These are phyloP conservation scores for Amblyjoppa fuscipennis DNA, from an alignment of 2,888 invertebrate species.

Conservation along the genomic window DNA sequence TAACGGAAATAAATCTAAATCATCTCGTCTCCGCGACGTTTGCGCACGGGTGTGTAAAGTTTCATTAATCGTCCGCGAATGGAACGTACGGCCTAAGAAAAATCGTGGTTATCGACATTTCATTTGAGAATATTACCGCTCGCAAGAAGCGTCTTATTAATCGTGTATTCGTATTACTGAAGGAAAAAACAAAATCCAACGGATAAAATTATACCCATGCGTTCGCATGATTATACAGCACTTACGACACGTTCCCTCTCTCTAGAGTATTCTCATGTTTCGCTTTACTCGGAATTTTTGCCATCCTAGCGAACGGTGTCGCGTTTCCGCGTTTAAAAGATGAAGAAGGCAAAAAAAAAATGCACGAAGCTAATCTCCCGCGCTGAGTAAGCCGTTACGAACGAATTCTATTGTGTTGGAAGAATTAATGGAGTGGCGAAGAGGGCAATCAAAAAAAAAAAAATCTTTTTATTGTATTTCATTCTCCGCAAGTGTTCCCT, in stretches of 20 bases:
- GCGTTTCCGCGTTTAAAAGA: neutral
- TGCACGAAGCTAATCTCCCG: neutral
- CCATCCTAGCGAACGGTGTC: slow-evolving; percentile 17
- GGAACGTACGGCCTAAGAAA: neutral
- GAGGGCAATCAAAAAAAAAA: neutral
- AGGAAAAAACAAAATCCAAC: neutral
- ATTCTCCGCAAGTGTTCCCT: slow-evolving; percentile 38
- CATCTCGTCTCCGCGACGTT: neutral
- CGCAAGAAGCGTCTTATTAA: neutral
- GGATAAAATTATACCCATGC: neutral
- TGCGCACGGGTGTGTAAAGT: neutral
- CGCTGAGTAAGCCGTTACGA: slow-evolving; percentile 19
- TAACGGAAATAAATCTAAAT: neutral
- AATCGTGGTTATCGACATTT: neutral
- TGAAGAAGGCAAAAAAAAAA: slow-evolving; percentile 7
- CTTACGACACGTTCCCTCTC: neutral
- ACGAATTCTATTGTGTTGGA: neutral
- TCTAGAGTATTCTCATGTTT: slow-evolving; percentile 27
- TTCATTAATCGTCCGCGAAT: neutral
- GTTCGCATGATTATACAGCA: neutral
- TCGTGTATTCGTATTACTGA: neutral
- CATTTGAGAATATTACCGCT: slow-evolving; percentile 1
- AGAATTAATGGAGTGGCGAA: neutral
- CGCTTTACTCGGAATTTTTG: slow-evolving; percentile 23
- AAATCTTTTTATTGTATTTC: neutral